Evolutionary conservation across 2,888 invertebrate species (phyloP).

Genomic region (Leptogaster cylindrica): DNA sequence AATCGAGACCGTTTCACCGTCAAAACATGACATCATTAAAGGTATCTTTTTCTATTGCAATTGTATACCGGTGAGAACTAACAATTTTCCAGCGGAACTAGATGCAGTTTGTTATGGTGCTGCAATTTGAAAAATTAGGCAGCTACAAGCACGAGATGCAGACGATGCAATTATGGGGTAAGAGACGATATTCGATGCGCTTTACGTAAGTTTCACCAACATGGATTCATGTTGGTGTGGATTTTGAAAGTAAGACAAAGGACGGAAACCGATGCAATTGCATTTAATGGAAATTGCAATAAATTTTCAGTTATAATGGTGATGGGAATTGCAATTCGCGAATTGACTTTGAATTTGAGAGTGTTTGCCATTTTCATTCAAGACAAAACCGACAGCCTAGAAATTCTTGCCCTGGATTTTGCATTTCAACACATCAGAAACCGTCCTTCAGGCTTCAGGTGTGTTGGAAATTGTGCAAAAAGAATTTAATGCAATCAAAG

Average conservation of each 20-base stretch:
- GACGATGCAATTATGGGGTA: constrained; percentile 4
- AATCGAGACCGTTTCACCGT: constrained; percentile 16
- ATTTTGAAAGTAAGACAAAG: neutral
- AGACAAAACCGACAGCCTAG: too few relatives aligned
- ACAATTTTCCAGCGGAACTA: neutral
- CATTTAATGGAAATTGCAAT: too few relatives aligned
- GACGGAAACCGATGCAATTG: neutral
- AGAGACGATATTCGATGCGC: neutral
- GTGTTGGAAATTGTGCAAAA: too few relatives aligned
- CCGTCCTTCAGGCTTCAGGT: too few relatives aligned
- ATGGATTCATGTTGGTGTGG: too few relatives aligned
- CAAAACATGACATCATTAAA: constrained; percentile 10
- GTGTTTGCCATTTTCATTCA: too few relatives aligned
- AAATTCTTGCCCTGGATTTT: too few relatives aligned
- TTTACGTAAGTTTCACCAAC: neutral
- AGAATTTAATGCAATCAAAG: too few relatives aligned
- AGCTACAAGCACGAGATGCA: neutral
- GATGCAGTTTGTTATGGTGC: neutral
- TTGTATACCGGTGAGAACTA: neutral
- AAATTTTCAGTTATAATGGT: neutral
- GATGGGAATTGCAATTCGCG: neutral
- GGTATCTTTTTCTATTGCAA: neutral
- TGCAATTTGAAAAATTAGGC: neutral
- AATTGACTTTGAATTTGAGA: too few relatives aligned
- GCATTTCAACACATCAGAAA: too few relatives aligned